Evolutionary conservation across 2,888 invertebrate genomes (phyloP), one percentile per base, ranked within the genome.

Genomic region (Zhuqinia jingwanae): DNA sequence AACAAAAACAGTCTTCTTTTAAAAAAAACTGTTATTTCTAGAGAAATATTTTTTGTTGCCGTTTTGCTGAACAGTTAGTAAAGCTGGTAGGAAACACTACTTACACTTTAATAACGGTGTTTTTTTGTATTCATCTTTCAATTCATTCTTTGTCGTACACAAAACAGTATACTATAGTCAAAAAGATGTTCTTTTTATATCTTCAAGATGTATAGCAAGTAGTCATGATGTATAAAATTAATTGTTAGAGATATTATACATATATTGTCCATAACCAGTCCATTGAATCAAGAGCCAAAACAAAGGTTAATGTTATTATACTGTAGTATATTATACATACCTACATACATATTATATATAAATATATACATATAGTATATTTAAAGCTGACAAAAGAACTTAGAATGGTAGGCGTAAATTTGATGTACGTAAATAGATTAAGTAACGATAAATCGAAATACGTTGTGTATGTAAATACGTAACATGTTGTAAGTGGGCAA

Each of bases 241-340:
- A n/a, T n/a, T n/a, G n/a, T n/a, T n/a, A n/a, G n/a, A n/a, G n/a
- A n/a, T n/a, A n/a, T n/a, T n/a, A n/a, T n/a, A n/a, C n/a, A n/a
- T n/a, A 42, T 42, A 70, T 47, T 70, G 70, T 70, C 70, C 70
- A 70, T 13, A 70, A 70, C 70, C 70, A 47, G 70, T 70, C 70
- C 70, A 70, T 70, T 70, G n/a, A 47, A 25, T 70, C 70, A 70
- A 47, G 25, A 70, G 70, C 70, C 70, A 70, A 65, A 70, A 70
- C 47, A 47, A 47, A 30, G 70, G 25, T n/a, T n/a, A n/a, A n/a
- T n/a, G n/a, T n/a, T n/a, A n/a, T n/a, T n/a, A n/a, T n/a, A n/a
- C n/a, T n/a, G n/a, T n/a, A n/a, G n/a, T n/a, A n/a, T n/a, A n/a
- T n/a, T n/a, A 20, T 25, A 25, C 56, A 56, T 56, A 53, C 53